A percentile compares a stretch with the other conserved stretches of the same genome.
These are phyloP conservation scores for Dromaius novaehollandiae DNA, from an alignment of 2,113 vertebrate genomes.

Conservation along the genomic window DNA sequence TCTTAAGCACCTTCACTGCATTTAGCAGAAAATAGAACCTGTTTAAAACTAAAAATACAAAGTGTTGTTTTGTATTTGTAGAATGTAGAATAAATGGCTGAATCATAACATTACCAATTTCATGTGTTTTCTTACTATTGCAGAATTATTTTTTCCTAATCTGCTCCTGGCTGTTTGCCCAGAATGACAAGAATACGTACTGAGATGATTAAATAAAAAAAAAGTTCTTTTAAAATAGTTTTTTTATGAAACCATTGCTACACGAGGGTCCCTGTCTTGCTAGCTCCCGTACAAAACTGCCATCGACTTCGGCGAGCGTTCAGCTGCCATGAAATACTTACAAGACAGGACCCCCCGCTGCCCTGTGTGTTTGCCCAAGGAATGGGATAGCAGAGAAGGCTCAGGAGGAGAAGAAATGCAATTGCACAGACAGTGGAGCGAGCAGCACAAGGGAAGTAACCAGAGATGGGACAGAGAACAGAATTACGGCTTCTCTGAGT, in stretches of 20 bases:
- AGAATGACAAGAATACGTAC: not conserved
- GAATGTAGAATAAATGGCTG: not conserved
- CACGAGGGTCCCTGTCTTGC: not conserved
- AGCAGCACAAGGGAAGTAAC: not conserved
- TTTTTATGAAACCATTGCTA: not conserved
- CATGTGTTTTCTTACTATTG: not conserved
- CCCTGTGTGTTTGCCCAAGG: accelerated
- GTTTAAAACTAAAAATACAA: not conserved
- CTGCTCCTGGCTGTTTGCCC: constrained; percentile 25
- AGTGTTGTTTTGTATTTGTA: not conserved
- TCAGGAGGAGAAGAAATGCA: not conserved
- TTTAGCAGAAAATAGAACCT: not conserved
- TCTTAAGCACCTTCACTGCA: not conserved
- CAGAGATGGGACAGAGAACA: not conserved
- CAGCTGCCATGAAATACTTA: not conserved
- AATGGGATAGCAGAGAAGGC: not conserved
- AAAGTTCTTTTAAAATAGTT: not conserved
- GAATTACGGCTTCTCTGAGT: not conserved
- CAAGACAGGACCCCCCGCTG: not conserved
- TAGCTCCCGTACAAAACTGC: not conserved
- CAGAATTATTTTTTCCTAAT: not conserved
- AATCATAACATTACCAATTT: constrained; percentile 1
- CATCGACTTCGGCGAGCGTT: not conserved
- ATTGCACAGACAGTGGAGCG: not conserved
- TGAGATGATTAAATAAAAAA: constrained; percentile 25